Evolutionary conservation across 2,113 vertebrate species (phyloP), one percentile per base, ranked within the genome.

Genomic region (Crypturellus undulatus): DNA sequence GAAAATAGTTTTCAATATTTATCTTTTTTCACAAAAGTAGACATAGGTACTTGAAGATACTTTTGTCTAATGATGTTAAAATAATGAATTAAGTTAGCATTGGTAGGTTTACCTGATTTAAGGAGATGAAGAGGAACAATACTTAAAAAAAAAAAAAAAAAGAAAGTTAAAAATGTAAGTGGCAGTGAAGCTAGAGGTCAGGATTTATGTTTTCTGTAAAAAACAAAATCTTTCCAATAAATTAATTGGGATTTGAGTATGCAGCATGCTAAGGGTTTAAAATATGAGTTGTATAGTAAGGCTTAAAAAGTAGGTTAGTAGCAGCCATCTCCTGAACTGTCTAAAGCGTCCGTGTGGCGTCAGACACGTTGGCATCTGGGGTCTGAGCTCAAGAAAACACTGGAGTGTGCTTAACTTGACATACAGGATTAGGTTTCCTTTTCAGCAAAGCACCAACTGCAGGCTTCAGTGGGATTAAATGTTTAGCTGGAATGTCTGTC

Each of bases 401-500:
- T 73, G 32, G 20, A 40, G 24, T 63, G 42, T 49, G 52, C 36
- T 25, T 59, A 40, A 32, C 24, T 38, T 70, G 38, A 15, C n/a
- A 12, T 52, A 20, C 43, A 34, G 59, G 42, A 16, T 84, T 87
- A 54, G 58, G 65, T 47, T 51, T 51, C 45, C 63, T 36, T 5
- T 79, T 62, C 59, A 70, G 2, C 80, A 5, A 34, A 65, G 32
- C 59, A 76, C 34, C 47, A 52, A 0, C 54, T 63, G 34, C 26
- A 1, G 65, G 56, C 77, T 32, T 82, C 75, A 59, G 9, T 42
- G 45, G 63, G 43, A 63, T 82, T 70, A 24, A 51, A 32, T 26
- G n/a, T 56, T 42, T n/a, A 60, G 21, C 67, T 80, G 47, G 85
- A 88, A 82, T 72, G 36, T 90, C 76, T 72, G 54, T 72, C 70